A percentile compares a stretch with the other conserved stretches of the same genome.
Evolutionary conservation across 2,113 vertebrate genomes (phyloP).

Genomic region (Oryzias woworae): DNA sequence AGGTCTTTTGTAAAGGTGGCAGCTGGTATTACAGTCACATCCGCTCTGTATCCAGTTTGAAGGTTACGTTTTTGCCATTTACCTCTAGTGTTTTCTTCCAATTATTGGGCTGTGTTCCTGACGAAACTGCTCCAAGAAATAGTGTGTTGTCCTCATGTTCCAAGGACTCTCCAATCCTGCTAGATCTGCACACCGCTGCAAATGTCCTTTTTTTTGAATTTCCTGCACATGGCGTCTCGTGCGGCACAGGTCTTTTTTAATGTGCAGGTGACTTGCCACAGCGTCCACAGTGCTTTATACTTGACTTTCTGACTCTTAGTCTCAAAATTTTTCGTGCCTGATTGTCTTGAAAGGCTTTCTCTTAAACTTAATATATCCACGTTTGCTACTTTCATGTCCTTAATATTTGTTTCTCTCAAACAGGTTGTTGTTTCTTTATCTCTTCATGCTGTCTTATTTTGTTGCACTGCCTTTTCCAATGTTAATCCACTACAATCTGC

Average conservation of each 20-base stretch:
- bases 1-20: no score
- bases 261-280: neutral
- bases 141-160: no score
- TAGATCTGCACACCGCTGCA: neutral
- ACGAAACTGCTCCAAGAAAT: no score
- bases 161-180: neutral
- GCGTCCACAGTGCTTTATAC: neutral
- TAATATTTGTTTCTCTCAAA: neutral
- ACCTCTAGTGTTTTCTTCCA: no score
- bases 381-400: neutral
- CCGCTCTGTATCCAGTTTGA: no score
- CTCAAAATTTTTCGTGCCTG: neutral
- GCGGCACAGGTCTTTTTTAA: neutral
- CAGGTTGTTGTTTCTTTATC: neutral
- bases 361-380: neutral
- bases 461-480: neutral
- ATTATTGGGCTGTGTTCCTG: no score
- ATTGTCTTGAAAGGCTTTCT: neutral
- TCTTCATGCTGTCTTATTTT: slow-evolving; percentile 5
- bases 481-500: neutral
- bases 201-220: neutral
- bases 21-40: no score
- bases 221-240: neutral
- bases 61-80: no score
- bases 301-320: neutral